A percentile compares a stretch with the other conserved stretches of the same genome.
Evolutionary conservation across 1,140 invertebrate genomes (phyloP).

Genomic region (Oryzaephilus surinamensis): DNA sequence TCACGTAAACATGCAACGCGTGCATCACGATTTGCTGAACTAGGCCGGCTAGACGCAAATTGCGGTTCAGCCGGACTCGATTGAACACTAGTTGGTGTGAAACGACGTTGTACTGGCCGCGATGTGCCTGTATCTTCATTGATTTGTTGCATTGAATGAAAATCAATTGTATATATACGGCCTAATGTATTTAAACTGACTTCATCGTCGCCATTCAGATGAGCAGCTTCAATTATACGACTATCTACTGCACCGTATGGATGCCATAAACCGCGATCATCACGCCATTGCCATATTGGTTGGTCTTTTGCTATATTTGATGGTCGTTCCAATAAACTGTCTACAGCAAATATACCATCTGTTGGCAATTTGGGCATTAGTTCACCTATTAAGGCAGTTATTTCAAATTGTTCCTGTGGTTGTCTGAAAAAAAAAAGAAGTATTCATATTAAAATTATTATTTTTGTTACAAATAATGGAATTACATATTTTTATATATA

Average conservation of each 20-base stretch:
- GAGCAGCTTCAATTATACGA: slow-evolving; percentile 71
- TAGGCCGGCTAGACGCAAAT: slow-evolving; percentile 21
- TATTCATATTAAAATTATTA: no score
- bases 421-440: slow-evolving; percentile 48
- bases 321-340: slow-evolving; percentile 71
- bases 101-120: slow-evolving; percentile 70
- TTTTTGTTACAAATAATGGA: no score
- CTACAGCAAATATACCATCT: slow-evolving; percentile 90
- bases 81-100: slow-evolving; percentile 30
- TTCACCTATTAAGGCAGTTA: slow-evolving; percentile 91
- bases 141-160: slow-evolving; percentile 95
- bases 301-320: slow-evolving; percentile 56
- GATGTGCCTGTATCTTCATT: slow-evolving; percentile 95
- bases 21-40: slow-evolving; percentile 35
- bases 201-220: slow-evolving; percentile 89
- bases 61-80: slow-evolving; percentile 15
- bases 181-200: slow-evolving; percentile 84
- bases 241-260: slow-evolving; percentile 55
- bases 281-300: slow-evolving; percentile 92
- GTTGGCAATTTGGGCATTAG: slow-evolving; percentile 84
- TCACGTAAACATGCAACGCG: slow-evolving; percentile 51
- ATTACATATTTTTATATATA: no score
- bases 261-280: slow-evolving; percentile 78
- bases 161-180: slow-evolving; percentile 89
- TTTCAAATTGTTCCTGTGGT: slow-evolving; percentile 93